Evolutionary conservation across 2,113 vertebrate species (phyloP).

Genomic region (Alexandromys fortis): DNA sequence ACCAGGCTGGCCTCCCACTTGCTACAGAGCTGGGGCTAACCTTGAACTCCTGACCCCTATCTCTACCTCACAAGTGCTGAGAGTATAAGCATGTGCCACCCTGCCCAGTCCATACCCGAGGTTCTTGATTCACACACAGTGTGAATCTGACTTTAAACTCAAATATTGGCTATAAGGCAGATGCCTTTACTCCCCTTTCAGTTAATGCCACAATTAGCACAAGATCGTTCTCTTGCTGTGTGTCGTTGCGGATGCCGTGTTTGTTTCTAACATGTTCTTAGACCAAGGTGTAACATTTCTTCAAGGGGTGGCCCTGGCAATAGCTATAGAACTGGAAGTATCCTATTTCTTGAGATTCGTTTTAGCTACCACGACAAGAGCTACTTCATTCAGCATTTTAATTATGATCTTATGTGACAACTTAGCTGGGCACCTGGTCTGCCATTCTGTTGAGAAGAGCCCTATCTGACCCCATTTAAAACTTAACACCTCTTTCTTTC

Average conservation of each 20-base stretch:
- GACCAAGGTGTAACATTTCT: background rate
- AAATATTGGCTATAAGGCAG: background rate
- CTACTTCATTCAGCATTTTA: background rate
- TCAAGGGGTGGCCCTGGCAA: background rate
- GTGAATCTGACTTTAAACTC: background rate
- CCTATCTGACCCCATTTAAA: background rate
- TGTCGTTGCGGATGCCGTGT: background rate
- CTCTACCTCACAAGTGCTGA: background rate
- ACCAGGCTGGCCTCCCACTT: background rate
- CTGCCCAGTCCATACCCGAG: background rate
- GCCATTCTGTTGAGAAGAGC: constrained; percentile 4
- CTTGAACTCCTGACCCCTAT: background rate
- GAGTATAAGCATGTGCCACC: background rate
- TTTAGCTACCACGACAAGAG: background rate
- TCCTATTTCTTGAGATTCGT: background rate
- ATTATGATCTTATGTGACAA: background rate
- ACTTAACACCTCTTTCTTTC: background rate
- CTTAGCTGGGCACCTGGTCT: background rate
- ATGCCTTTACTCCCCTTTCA: background rate
- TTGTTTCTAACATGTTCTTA: background rate
- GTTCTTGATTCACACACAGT: background rate
- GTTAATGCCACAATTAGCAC: background rate
- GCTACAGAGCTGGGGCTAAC: background rate
- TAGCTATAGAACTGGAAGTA: background rate
- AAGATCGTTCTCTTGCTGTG: background rate